Percentiles rank a stretch among this genome's conserved stretches.
phyloP scores from a whole-genome alignment of 1,140 invertebrate genomes.

The Drosophila setifemur region DNA sequence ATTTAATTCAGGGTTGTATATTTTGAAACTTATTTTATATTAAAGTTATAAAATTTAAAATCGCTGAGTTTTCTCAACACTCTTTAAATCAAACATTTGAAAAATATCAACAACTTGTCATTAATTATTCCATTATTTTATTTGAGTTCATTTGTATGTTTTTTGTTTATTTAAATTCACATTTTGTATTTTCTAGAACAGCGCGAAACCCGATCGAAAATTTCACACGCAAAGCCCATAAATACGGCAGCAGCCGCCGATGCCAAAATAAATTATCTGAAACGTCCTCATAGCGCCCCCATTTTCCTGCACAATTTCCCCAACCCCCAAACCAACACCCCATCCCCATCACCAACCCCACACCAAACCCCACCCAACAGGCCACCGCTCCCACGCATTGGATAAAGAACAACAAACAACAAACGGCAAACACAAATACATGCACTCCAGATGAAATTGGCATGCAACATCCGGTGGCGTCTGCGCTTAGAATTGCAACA shows the following conservation, averaged over 20 bases:
- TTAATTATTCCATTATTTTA: background rate
- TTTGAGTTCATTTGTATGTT: background rate
- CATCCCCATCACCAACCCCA: background rate
- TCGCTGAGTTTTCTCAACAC: too few relatives aligned
- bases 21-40: too few relatives aligned
- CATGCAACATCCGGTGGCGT: slow-evolving; percentile 78
- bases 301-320: background rate
- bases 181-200: slow-evolving; percentile 9
- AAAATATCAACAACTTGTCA: too few relatives aligned
- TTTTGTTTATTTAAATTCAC: slow-evolving; percentile 27
- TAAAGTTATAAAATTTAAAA: too few relatives aligned
- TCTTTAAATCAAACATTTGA: too few relatives aligned
- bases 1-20: background rate
- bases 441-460: slow-evolving; percentile 66
- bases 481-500: slow-evolving; percentile 75
- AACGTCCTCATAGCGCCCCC: slow-evolving; percentile 25
- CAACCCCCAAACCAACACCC: background rate
- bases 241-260: slow-evolving; percentile 62
- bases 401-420: slow-evolving; percentile 25
- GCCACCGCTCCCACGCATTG: slow-evolving; percentile 4
- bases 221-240: slow-evolving; percentile 72
- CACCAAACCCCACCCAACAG: background rate
- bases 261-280: slow-evolving; percentile 77
- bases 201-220: slow-evolving; percentile 37
- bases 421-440: slow-evolving; percentile 24